phyloP scores from a whole-genome alignment of 2,113 vertebrate genomes.

The Acinonyx jubatus region DNA sequence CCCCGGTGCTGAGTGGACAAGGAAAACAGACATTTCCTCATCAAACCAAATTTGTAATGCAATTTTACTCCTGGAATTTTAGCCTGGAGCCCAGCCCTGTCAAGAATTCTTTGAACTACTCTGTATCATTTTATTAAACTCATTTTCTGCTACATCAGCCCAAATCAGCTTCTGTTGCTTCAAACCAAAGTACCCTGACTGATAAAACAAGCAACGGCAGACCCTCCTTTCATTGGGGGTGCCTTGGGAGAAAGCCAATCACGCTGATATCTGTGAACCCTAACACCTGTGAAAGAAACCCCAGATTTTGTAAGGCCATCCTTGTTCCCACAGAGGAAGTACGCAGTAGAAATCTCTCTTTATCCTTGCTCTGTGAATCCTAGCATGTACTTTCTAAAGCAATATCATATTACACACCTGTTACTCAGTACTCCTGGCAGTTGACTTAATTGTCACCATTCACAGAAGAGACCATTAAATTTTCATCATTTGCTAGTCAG shows the following conservation, averaged over 20 bases:
- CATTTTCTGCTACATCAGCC: not conserved
- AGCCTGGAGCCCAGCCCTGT: not conserved
- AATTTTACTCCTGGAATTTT: not conserved
- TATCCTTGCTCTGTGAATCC: not conserved
- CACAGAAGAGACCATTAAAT: not conserved
- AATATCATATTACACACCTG: not conserved
- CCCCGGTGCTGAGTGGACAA: not conserved
- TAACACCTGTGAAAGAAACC: not conserved
- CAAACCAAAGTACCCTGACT: not conserved
- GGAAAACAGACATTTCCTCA: not conserved
- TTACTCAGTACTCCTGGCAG: not conserved
- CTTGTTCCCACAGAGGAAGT: not conserved
- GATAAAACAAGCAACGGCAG: not conserved
- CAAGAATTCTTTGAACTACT: not conserved
- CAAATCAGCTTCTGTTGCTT: not conserved
- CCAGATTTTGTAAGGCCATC: not conserved
- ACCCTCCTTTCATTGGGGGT: not conserved
- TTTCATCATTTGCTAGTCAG: not conserved
- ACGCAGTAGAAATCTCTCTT: not conserved
- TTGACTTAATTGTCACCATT: too few species aligned
- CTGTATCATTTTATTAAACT: not conserved
- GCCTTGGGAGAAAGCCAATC: not conserved
- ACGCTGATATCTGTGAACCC: not conserved
- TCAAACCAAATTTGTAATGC: not conserved
- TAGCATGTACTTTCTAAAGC: not conserved